Conservation (phyloP, 1,140 invertebrate species). For the Piezodorus guildinii region DNA sequence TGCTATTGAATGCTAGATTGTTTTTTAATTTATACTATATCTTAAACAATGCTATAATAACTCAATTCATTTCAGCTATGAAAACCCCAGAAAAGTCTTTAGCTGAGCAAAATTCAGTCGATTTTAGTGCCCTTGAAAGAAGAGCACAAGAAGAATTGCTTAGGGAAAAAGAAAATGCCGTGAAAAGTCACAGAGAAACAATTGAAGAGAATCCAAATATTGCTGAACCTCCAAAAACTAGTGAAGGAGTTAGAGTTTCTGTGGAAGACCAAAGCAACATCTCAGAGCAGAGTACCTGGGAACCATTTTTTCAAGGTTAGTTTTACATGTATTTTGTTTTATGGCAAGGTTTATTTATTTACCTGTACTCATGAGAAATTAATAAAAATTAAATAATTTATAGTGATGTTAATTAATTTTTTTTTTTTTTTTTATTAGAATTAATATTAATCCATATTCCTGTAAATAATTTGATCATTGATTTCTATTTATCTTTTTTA, state of each 20-base stretch:
- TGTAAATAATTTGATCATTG: not conserved
- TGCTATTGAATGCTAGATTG: no score
- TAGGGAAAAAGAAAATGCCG: not conserved
- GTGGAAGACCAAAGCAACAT: not conserved
- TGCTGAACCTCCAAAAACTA: not conserved
- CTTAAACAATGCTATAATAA: no score
- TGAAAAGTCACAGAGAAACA: not conserved
- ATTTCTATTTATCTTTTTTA: not conserved
- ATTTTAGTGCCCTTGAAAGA: constrained; percentile 4
- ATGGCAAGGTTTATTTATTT: no score
- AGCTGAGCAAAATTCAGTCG: not conserved
- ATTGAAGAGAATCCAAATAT: no score
- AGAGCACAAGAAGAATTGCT: not conserved
- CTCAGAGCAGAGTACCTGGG: not conserved
- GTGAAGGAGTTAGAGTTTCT: not conserved
- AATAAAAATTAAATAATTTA: no score
- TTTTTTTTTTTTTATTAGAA: not conserved
- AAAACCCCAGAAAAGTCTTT: not conserved
- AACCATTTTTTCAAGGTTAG: constrained; percentile 8
- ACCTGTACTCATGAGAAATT: no score
- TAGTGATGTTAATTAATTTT: not conserved
- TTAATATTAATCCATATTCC: not conserved
- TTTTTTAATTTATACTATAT: no score
- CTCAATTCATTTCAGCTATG: no score
- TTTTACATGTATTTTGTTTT: no score